phyloP scores from a whole-genome alignment of 2,113 vertebrate species.

The Scophthalmus maximus region DNA sequence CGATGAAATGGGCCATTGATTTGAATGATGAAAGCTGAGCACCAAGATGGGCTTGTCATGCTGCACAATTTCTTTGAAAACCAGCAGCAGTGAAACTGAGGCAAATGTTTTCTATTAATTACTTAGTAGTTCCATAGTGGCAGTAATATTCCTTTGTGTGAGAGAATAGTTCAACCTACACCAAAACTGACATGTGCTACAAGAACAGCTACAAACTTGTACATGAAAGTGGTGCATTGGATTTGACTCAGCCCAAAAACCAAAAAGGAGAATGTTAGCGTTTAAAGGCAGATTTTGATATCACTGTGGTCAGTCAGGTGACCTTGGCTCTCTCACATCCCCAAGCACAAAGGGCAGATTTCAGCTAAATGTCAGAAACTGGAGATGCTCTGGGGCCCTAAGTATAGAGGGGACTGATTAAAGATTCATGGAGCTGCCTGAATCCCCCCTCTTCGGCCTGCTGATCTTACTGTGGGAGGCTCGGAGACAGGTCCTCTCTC shows the following conservation, averaged over 20 bases:
- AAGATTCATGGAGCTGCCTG: conserved; percentile 82
- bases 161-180: conserved; percentile 25
- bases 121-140: conserved; percentile 26
- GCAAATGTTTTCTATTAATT: conserved; percentile 55
- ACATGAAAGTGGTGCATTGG: neutral
- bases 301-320: conserved; percentile 47
- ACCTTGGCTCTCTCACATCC: conserved; percentile 72
- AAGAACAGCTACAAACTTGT: conserved; percentile 2
- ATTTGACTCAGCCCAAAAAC: conserved; percentile 5
- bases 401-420: conserved; percentile 81
- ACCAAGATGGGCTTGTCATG: conserved; percentile 54
- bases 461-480: conserved; percentile 72
- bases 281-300: conserved; percentile 56
- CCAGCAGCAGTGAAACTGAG: conserved; percentile 38
- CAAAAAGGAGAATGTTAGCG: conserved; percentile 20
- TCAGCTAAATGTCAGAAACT: conserved; percentile 84
- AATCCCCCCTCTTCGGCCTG: conserved; percentile 62
- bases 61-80: conserved; percentile 52
- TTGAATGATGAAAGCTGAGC: conserved; percentile 77
- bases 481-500: conserved; percentile 58
- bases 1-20: conserved; percentile 81
- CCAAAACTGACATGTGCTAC: neutral
- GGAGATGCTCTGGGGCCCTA: conserved; percentile 76
- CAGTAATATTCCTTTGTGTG: conserved; percentile 15
- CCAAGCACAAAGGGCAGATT: conserved; percentile 72